phyloP scores from a whole-genome alignment of 2,797 vertebrate species.

The Todus mexicanus region DNA sequence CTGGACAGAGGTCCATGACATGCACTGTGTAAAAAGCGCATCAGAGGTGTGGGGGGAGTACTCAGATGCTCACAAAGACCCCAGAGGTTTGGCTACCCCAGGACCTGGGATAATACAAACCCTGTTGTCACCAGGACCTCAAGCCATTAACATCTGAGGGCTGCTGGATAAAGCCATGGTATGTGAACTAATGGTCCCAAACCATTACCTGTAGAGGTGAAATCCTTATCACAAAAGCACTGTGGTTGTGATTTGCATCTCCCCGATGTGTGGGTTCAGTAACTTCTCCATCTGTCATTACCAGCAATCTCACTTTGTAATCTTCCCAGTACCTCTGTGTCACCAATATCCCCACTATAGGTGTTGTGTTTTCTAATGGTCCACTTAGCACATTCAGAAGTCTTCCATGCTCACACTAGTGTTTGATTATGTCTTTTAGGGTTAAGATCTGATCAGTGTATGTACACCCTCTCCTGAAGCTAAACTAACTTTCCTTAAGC shows the following conservation, averaged over 20 bases:
- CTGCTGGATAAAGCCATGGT: background rate
- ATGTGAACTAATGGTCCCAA: constrained; percentile 41
- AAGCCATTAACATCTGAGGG: background rate
- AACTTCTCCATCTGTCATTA: constrained; percentile 7
- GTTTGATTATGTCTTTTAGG: constrained; percentile 39
- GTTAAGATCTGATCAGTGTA: constrained; percentile 38
- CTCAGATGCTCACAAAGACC: background rate
- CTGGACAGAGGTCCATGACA: background rate
- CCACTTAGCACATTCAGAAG: constrained; percentile 30
- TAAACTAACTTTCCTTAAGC: constrained; percentile 35
- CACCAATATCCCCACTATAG: background rate
- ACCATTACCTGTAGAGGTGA: background rate
- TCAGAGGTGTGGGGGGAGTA: background rate
- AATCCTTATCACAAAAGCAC: constrained; percentile 20
- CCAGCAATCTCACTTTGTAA: background rate
- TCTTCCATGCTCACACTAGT: background rate
- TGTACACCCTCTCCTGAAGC: constrained; percentile 22
- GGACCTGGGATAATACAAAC: background rate
- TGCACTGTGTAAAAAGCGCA: background rate
- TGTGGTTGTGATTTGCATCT: background rate
- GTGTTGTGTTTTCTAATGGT: constrained; percentile 40
- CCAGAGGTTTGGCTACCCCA: background rate
- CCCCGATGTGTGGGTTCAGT: background rate
- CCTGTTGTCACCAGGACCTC: background rate
- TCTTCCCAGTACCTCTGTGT: background rate